phyloP scores from a whole-genome alignment of 2,113 vertebrate species.

The Baryphthengus martii region DNA sequence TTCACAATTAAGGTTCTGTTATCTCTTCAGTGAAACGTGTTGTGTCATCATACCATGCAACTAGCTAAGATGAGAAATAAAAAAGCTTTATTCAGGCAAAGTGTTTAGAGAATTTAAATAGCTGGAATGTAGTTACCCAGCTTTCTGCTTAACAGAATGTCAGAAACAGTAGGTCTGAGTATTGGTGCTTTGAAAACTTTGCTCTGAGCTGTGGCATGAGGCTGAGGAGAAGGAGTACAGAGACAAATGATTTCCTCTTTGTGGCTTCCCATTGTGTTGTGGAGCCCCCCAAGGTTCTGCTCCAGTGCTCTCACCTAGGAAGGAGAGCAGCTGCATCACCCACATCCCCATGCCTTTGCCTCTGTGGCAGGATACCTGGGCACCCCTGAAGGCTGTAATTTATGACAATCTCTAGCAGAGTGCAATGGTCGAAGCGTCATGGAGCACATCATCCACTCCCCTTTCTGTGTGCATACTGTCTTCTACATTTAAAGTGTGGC shows the following conservation, averaged over 20 bases:
- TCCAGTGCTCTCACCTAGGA: no score
- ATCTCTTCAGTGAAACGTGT: not conserved
- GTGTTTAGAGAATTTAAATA: not conserved
- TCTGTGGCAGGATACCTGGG: not conserved
- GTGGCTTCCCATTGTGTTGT: not conserved
- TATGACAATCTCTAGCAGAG: no score
- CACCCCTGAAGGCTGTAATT: rapidly evolving
- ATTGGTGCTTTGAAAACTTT: not conserved
- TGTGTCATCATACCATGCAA: not conserved
- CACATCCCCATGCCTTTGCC: not conserved
- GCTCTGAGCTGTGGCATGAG: not conserved
- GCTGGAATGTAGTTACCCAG: not conserved
- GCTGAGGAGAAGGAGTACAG: not conserved
- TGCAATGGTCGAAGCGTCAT: rapidly evolving
- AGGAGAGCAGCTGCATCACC: no score
- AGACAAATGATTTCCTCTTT: not conserved
- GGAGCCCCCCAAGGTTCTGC: not conserved
- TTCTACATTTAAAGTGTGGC: not conserved
- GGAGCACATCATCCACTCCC: not conserved
- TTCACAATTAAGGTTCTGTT: not conserved
- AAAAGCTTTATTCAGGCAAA: not conserved
- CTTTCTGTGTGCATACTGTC: not conserved
- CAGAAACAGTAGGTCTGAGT: not conserved
- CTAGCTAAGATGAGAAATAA: not conserved
- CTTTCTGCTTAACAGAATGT: not conserved